A percentile compares a stretch with the other conserved stretches of the same genome.
These are phyloP conservation scores for Conops quadrifasciatus DNA, from an alignment of 2,888 invertebrate species.

Conservation along the genomic window DNA sequence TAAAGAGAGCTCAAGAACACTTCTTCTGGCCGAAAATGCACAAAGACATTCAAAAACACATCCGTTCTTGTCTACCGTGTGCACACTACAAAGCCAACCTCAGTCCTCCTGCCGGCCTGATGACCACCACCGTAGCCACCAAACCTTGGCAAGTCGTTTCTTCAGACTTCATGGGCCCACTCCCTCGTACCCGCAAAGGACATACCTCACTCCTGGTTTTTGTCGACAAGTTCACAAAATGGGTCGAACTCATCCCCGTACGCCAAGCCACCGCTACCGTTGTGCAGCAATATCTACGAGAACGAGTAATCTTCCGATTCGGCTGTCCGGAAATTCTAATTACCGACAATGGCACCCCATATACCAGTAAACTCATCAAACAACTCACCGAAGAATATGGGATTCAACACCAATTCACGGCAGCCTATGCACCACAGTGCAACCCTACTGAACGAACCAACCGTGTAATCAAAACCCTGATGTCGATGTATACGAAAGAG, in stretches of 20 bases:
- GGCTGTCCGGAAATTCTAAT: constrained; percentile 8
- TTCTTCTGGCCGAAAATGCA: constrained; percentile 3
- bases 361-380: background rate
- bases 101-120: background rate
- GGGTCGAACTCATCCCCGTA: background rate
- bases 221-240: background rate
- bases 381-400: background rate
- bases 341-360: background rate
- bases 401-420: background rate
- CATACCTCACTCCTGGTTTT: background rate
- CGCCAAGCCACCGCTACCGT: background rate
- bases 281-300: background rate
- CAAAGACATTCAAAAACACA: background rate
- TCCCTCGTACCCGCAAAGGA: background rate
- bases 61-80: background rate
- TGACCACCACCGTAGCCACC: background rate
- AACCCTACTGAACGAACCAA: constrained; percentile 5
- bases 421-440: background rate
- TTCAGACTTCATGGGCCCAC: constrained; percentile 1
- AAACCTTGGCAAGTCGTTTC: background rate
- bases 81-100: background rate
- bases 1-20: background rate
- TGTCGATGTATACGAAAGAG: background rate
- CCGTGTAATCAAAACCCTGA: background rate
- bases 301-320: constrained; percentile 4